Percentiles rank a stretch among this genome's conserved stretches.
Conservation (phyloP, 2,113 vertebrate genomes). For the Pedetes capensis region DNA sequence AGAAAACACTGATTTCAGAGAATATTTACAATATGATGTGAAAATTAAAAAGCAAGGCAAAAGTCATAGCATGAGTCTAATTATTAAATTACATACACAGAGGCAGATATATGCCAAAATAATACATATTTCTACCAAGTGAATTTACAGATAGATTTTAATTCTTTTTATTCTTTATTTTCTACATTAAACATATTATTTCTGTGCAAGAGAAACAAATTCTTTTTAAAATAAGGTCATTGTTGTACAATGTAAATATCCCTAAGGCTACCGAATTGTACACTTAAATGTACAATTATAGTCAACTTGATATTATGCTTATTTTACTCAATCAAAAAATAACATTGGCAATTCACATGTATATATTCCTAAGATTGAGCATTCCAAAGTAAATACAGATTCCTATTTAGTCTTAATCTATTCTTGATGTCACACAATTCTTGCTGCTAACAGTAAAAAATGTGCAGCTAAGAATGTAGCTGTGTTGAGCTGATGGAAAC, state of each 20-base stretch:
- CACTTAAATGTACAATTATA: background rate
- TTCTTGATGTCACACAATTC: background rate
- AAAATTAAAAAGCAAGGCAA: background rate
- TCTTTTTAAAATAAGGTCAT: background rate
- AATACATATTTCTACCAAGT: background rate
- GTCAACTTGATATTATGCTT: background rate
- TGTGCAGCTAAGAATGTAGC: background rate
- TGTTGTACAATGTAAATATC: background rate
- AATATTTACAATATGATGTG: background rate
- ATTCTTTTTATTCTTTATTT: background rate
- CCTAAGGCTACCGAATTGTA: background rate
- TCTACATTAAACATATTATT: background rate
- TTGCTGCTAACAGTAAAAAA: background rate
- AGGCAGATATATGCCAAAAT: background rate
- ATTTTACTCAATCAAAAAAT: background rate
- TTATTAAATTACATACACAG: background rate
- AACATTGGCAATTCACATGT: background rate
- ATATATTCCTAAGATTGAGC: background rate
- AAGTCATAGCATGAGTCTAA: background rate
- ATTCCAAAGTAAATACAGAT: background rate
- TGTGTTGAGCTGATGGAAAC: background rate
- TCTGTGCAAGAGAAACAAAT: background rate
- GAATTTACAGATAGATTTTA: background rate
- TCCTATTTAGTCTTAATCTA: background rate
- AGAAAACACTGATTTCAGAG: background rate